phyloP scores from a whole-genome alignment of 2,797 vertebrate species.

The Molothrus ater region DNA sequence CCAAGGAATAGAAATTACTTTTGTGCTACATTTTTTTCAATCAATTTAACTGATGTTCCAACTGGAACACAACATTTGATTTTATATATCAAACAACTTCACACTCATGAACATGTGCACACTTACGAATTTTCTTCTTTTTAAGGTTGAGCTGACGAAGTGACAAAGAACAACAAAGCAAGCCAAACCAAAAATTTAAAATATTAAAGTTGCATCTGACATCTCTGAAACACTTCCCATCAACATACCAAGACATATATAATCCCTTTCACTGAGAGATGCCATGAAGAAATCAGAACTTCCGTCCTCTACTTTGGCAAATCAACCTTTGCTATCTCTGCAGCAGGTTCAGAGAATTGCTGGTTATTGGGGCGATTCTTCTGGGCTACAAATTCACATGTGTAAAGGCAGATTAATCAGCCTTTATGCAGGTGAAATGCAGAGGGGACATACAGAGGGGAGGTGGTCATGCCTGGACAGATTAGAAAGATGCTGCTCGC shows the following conservation, averaged over 20 bases:
- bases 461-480: not conserved
- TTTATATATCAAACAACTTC: constrained; percentile 52
- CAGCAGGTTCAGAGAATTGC: not conserved
- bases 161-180: constrained; percentile 6
- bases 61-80: constrained; percentile 62
- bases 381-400: not conserved
- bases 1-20: constrained; percentile 72
- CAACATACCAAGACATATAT: not conserved
- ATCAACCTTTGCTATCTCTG: not conserved
- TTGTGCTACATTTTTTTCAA: constrained; percentile 62
- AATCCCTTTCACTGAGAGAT: not conserved
- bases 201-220: not conserved
- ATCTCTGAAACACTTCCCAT: not conserved
- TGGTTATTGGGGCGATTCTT: not conserved
- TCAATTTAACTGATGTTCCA: constrained; percentile 62
- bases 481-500: not conserved
- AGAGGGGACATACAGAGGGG: not conserved
- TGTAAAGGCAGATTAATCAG: not conserved
- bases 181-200: not conserved
- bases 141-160: constrained; percentile 3
- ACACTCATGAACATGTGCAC: not conserved
- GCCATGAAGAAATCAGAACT: not conserved
- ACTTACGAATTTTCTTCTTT: not conserved
- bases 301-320: not conserved
- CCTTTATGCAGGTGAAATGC: not conserved